Conservation (phyloP, 2,113 vertebrate genomes). For the Ailuropoda melanoleuca region DNA sequence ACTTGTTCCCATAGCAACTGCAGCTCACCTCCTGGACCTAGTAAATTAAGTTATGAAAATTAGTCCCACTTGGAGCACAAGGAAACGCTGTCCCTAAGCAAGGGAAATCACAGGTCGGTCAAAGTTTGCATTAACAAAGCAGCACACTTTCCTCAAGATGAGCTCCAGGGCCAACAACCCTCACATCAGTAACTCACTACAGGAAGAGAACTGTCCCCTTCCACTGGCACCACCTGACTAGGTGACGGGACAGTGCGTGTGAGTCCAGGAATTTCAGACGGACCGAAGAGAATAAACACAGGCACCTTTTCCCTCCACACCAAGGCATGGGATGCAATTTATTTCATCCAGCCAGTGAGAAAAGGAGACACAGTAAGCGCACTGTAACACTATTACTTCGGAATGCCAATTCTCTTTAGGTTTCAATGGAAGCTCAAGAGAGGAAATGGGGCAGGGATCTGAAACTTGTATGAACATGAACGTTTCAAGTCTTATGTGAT, state of each 20-base stretch:
- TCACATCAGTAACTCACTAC: neutral
- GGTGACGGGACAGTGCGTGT: neutral
- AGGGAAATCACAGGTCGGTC: neutral
- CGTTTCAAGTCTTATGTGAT: neutral
- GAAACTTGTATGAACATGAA: neutral
- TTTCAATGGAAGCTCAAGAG: neutral
- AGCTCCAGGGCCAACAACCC: neutral
- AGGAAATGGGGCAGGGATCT: neutral
- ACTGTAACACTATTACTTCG: neutral
- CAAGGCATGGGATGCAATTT: neutral
- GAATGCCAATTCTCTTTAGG: neutral
- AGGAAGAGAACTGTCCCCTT: neutral
- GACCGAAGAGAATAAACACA: neutral
- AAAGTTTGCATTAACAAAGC: neutral
- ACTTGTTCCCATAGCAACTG: slow-evolving; percentile 60
- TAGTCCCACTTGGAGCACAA: slow-evolving; percentile 25
- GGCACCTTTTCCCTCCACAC: neutral
- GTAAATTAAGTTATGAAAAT: slow-evolving; percentile 69
- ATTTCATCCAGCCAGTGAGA: neutral
- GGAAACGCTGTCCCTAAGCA: neutral
- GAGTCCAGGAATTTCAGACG: neutral
- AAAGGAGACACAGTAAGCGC: neutral
- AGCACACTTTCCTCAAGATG: neutral
- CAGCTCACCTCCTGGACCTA: slow-evolving; percentile 21
- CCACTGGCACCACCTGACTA: neutral